A percentile compares a stretch with the other conserved stretches of the same genome.
These are phyloP conservation scores for Monodelphis domestica DNA, from an alignment of 2,797 vertebrate genomes.

Conservation along the genomic window DNA sequence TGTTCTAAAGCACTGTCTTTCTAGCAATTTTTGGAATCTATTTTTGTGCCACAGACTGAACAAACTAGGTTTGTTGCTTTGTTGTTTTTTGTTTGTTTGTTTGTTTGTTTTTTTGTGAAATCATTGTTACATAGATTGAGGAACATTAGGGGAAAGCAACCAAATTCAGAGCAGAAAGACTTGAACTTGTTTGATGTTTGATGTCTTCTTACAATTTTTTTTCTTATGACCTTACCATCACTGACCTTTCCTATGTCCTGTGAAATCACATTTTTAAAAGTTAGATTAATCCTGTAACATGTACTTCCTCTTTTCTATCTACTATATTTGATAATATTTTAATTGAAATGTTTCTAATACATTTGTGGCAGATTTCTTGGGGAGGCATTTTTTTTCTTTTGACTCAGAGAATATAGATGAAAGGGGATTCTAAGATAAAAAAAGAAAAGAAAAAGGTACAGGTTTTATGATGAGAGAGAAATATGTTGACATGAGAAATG, in stretches of 20 bases:
- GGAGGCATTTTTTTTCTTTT: not conserved
- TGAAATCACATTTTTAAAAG: not conserved
- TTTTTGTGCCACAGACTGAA: not conserved
- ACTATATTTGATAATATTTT: not conserved
- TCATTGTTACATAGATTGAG: not conserved
- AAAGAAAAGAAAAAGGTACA: not conserved
- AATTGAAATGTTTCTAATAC: not conserved
- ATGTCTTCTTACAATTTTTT: not conserved
- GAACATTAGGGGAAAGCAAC: not conserved
- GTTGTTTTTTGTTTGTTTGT: no score
- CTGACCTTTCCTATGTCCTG: not conserved
- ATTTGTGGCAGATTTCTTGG: not conserved
- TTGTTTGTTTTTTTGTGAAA: no score
- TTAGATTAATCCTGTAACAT: not conserved
- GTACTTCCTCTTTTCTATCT: not conserved
- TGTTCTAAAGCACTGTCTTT: not conserved
- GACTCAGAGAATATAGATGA: not conserved
- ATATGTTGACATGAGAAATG: not conserved
- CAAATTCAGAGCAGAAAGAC: not conserved
- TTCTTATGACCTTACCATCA: not conserved
- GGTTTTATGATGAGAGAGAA: not conserved
- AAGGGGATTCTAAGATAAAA: not conserved
- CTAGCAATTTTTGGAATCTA: not conserved
- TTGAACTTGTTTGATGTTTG: not conserved
- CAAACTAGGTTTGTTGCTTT: not conserved